A percentile compares a stretch with the other conserved stretches of the same genome.
Conservation (phyloP, 1,140 invertebrate genomes). For the Lasaia peninsularis region DNA sequence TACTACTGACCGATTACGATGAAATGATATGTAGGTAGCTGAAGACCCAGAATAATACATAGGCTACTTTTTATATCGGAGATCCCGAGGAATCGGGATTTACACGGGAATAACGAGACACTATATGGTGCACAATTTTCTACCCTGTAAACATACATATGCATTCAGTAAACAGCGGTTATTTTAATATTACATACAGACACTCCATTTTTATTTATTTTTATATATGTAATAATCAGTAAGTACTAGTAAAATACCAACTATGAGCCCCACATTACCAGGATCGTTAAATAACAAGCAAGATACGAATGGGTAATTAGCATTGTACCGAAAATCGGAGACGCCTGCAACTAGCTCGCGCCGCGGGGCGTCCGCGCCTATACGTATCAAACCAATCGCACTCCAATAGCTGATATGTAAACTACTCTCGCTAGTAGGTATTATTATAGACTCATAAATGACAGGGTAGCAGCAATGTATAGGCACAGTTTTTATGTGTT, state of each 20-base stretch:
- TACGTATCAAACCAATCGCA: conserved; percentile 23
- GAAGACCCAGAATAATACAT: no score
- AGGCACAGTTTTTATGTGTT: no score
- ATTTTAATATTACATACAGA: no score
- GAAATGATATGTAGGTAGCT: no score
- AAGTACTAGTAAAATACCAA: not conserved
- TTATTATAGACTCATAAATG: not conserved
- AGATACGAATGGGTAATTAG: conserved; percentile 34
- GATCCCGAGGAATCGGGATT: no score
- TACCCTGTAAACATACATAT: no score
- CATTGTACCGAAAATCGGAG: conserved; percentile 22
- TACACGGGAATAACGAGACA: no score
- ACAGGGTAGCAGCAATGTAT: not conserved
- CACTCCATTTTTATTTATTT: no score
- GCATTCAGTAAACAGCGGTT: no score
- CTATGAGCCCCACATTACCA: conserved; percentile 27
- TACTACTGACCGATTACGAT: no score
- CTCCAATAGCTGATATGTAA: not conserved
- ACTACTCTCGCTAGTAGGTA: not conserved
- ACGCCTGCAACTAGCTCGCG: conserved; percentile 32
- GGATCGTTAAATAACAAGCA: conserved; percentile 27
- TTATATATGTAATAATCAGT: not conserved
- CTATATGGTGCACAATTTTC: no score
- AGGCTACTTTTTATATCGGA: no score
- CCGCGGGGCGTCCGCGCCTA: conserved; percentile 32